Percentiles rank a stretch among this genome's conserved stretches.
Conservation (phyloP, 2,888 invertebrate species). For the Dicroscelio sp. region DNA sequence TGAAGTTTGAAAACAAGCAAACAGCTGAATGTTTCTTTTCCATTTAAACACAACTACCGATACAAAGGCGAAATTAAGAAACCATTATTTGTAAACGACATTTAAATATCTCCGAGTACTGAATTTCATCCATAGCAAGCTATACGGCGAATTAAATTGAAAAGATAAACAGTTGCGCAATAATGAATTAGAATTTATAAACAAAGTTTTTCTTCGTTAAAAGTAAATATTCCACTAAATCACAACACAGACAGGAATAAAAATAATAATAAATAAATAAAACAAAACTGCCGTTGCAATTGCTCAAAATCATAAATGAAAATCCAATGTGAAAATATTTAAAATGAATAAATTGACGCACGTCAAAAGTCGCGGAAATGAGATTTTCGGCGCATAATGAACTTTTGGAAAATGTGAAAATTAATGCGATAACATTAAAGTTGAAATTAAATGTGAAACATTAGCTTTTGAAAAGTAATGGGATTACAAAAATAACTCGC, state of each 20-base stretch:
- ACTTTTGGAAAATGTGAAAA: conserved; percentile 40
- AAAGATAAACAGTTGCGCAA: no score
- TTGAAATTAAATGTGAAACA: conserved; percentile 40
- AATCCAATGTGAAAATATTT: conserved; percentile 3
- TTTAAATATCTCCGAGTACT: no score
- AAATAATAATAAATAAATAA: no score
- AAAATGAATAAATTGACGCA: conserved; percentile 49
- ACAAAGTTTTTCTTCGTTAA: no score
- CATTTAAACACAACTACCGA: conserved; percentile 11
- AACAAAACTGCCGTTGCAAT: conserved; percentile 34
- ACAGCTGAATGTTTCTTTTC: conserved; percentile 13
- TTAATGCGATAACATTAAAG: conserved; percentile 46
- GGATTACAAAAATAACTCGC: conserved; percentile 48
- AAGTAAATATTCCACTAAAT: no score
- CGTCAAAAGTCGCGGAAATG: conserved; percentile 54
- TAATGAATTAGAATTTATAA: no score
- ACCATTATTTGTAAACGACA: no score
- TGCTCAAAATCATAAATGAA: conserved; percentile 11
- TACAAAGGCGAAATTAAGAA: background rate
- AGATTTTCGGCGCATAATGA: conserved; percentile 32
- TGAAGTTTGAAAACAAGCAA: conserved; percentile 48
- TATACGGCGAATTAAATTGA: no score
- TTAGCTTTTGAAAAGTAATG: conserved; percentile 37
- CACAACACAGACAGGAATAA: no score
- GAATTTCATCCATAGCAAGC: no score